phyloP scores from a whole-genome alignment of 1,140 invertebrate species.

The Magallana ariakensis region DNA sequence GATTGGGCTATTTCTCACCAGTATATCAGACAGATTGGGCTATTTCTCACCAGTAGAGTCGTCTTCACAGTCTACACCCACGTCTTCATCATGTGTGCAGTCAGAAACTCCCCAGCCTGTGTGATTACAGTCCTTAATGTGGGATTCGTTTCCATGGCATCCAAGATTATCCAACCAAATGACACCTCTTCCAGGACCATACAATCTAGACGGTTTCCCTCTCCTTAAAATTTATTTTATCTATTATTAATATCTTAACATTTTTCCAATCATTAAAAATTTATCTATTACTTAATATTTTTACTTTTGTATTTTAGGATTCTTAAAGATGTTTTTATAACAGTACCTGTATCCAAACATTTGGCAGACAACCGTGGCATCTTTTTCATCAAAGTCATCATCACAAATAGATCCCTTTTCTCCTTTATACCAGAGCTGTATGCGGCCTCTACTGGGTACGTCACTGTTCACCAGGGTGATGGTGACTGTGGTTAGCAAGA shows the following conservation, averaged over 20 bases:
- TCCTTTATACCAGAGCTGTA: conserved; percentile 56
- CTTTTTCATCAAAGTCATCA: conserved; percentile 55
- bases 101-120: conserved; percentile 88
- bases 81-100: conserved; percentile 85
- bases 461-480: conserved; percentile 48
- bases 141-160: conserved; percentile 86
- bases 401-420: conserved; percentile 53
- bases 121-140: conserved; percentile 85
- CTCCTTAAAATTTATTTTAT: not conserved
- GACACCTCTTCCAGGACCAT: conserved; percentile 79
- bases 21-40: too few species aligned
- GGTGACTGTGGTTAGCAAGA: not conserved
- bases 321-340: not conserved
- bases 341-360: conserved; percentile 53
- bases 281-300: too few species aligned
- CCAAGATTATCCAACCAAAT: conserved; percentile 86
- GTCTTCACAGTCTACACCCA: conserved; percentile 69
- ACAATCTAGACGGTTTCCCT: conserved; percentile 22
- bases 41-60: not conserved
- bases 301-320: not conserved
- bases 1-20: not conserved
- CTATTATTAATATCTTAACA: too few species aligned
- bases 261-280: not conserved
- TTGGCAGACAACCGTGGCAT: conserved; percentile 58
- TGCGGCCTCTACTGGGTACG: conserved; percentile 47